Percentiles rank a stretch among this genome's conserved stretches.
Conservation (phyloP, 2,113 vertebrate species). For the Malurus cyaneus region DNA sequence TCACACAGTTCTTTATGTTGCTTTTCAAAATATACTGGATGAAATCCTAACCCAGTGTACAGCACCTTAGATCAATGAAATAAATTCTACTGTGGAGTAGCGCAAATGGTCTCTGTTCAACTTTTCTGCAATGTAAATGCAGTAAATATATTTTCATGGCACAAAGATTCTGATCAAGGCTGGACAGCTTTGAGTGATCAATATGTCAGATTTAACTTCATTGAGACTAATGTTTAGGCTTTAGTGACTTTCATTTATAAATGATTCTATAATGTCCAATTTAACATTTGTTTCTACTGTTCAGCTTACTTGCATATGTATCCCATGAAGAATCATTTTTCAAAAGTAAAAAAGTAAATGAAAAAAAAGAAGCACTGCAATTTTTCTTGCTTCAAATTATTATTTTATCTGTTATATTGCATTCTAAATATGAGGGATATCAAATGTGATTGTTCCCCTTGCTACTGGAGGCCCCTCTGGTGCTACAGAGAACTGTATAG, state of each 20-base stretch:
- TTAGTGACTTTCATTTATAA: not conserved
- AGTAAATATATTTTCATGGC: not conserved
- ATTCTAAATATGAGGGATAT: not conserved
- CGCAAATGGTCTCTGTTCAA: not conserved
- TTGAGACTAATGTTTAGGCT: not conserved
- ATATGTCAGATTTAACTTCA: not conserved
- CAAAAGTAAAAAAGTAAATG: not conserved
- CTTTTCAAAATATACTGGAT: not conserved
- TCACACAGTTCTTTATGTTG: not conserved
- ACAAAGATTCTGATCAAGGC: not conserved
- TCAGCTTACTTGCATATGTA: not conserved
- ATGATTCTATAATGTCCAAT: not conserved
- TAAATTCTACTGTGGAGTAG: not conserved
- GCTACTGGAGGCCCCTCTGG: not conserved
- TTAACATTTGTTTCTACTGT: not conserved
- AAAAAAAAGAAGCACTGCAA: not conserved
- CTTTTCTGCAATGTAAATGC: not conserved
- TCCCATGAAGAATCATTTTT: not conserved
- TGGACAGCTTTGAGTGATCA: not conserved
- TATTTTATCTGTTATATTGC: not conserved
- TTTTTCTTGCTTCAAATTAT: not conserved
- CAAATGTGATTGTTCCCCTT: not conserved
- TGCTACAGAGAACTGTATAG: not conserved
- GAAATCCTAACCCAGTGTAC: not conserved
- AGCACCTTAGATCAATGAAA: not conserved